Base-by-base conservation (phyloP, 2,888 invertebrate genomes). In the Acrobasis repandana region DNA sequence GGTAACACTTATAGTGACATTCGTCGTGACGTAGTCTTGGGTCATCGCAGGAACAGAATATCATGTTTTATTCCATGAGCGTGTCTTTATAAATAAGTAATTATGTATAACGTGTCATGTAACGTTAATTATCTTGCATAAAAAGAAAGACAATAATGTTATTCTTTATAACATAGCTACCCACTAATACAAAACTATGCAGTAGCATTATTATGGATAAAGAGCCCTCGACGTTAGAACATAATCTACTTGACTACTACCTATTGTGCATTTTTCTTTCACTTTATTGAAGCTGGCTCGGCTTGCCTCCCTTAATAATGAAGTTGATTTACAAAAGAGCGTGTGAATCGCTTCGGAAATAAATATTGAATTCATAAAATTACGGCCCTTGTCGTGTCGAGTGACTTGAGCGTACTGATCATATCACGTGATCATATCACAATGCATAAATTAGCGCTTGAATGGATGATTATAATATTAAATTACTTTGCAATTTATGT, bases 271-370 rank as follows among this genome's bases (percentile, higher is more conserved):
- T 60, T 28, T 59, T 60, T 52, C 64, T 72, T 66, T 61, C 69
- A 72, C 77, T 77, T 79, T 78, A 76, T 70, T 71, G 70, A 65
- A 70, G 66, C 71, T 66, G 67, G 66, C 69, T 67, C 5, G 43
- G 43, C 10, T 65, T 64, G 58, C 63, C 61, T 77, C 73, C 71
- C 75, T 75, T 68, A 63, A 70, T 75, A 74, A 74, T 76, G 73
- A 73, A 77, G 74, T 77, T 75, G 74, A 75, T 77, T 75, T 74
- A 74, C 66, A 67, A 63, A 61, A 65, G 63, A 70, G 67, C 72
- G 74, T 76, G 75, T 75, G 74, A 77, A 75, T 68, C 71, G 71
- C 72, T 72, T 76, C 68, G 63, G 63, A 64, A 65, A 64, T 66
- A 67, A 60, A 58, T 52, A 33, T 49, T 20, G n/a, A 49, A 56